phyloP scores from a whole-genome alignment of 2,888 invertebrate species.

The Sipha maydis region DNA sequence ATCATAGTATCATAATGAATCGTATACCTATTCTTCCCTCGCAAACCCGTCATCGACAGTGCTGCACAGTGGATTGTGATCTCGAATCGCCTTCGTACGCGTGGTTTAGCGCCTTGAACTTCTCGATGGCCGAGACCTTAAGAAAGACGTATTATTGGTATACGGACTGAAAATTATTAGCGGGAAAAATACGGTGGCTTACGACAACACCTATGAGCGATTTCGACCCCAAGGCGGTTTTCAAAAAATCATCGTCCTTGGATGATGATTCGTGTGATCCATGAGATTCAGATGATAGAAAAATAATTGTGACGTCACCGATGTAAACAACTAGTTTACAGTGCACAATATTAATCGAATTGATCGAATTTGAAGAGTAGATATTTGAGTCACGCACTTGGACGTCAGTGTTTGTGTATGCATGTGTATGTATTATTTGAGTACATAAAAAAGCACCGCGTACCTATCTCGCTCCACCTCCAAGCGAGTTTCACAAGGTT shows the following conservation, averaged over 20 bases:
- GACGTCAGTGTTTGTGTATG: background rate
- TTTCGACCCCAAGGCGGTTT: background rate
- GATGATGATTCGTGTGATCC: background rate
- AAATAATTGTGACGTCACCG: constrained; percentile 34
- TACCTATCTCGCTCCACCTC: constrained; percentile 40
- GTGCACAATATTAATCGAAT: constrained; percentile 21
- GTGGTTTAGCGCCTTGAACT: constrained; percentile 41
- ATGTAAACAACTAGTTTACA: constrained; percentile 41
- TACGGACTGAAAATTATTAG: background rate
- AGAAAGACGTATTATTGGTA: background rate
- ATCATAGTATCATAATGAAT: background rate
- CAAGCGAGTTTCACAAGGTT: constrained; percentile 62
- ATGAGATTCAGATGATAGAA: background rate
- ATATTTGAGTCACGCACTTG: constrained; percentile 55
- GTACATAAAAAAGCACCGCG: constrained; percentile 31
- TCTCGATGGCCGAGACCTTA: constrained; percentile 51
- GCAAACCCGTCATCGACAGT: background rate
- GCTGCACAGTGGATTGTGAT: background rate
- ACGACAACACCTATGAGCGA: background rate
- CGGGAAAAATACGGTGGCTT: background rate
- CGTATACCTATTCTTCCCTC: background rate
- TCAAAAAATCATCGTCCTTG: constrained; percentile 19
- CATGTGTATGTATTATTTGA: constrained; percentile 23
- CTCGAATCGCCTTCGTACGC: constrained; percentile 26
- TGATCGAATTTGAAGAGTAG: constrained; percentile 4